Base-by-base conservation (phyloP, 2,113 vertebrate species). In the Chloebia gouldiae region DNA sequence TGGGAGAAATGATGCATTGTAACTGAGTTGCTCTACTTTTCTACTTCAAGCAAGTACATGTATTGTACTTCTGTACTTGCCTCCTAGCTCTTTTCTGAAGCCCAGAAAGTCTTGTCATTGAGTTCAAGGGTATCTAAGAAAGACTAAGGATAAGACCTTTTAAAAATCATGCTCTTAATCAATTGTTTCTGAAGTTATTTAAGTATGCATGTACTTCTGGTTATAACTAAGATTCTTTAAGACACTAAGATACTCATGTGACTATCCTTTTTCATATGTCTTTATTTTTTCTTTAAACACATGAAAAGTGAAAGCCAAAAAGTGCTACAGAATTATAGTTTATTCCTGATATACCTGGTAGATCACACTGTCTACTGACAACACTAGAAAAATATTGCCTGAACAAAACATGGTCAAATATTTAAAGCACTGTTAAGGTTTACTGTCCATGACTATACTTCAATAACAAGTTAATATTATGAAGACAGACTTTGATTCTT, bases 361-460 rank as follows among this genome's bases (percentile, higher is more conserved):
- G 2, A 21, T 66, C 54, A 78, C 50, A 47, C 28, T 80, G 28
- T 31, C 12, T 65, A 39, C 13, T 9, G 30, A 31, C 11, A 72
- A 31, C 3, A 44, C 20, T 35, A 47, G 21, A 86, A 13, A 91
- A 69, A 64, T 69, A 51, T n/a, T 49, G 14, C 20, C 14, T 57
- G 9, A 76, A 70, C 3, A 5, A 81, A 87, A 49, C 11, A 23
- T 19, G 4, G 14, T 49, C 22, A 81, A 81, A 61, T 75, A 73
- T 63, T 64, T 73, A 59, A 86, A 70, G n/a, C 57, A 42, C 3
- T 53, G 5, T 21, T 23, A 42, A 51, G 4, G 50, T 89, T 78
- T 25, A 37, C 10, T 57, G 7, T 6, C 13, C 0, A 0, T 50
- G 18, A 33, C 18, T 39, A 3, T 40, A 59, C 39, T 2, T 71